Percentiles rank a stretch among this genome's conserved stretches.
Conservation (phyloP, 2,888 invertebrate genomes). For the Lithophane leautieri region DNA sequence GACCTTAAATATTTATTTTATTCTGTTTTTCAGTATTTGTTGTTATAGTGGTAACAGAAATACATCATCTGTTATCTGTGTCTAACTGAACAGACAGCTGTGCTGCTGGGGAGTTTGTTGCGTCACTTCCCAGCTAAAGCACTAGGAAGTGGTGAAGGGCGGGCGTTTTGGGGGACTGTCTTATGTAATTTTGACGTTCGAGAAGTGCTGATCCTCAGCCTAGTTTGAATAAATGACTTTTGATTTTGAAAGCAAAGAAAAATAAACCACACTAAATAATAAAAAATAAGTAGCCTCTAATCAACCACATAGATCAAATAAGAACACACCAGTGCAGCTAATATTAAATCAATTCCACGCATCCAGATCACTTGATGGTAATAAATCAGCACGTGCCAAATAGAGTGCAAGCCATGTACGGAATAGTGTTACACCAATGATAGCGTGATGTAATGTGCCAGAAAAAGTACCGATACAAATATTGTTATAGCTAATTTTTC, state of each 20-base stretch:
- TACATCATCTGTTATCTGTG: too few relatives aligned
- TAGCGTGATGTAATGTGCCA: slow-evolving; percentile 64
- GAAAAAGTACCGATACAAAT: slow-evolving; percentile 30
- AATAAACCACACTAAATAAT: not conserved
- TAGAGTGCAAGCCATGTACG: slow-evolving; percentile 75
- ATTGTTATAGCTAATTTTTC: slow-evolving; percentile 16
- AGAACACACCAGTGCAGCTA: slow-evolving; percentile 68
- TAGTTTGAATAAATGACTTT: too few relatives aligned
- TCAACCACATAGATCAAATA: slow-evolving; percentile 57
- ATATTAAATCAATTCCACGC: slow-evolving; percentile 84
- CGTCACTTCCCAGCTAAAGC: too few relatives aligned
- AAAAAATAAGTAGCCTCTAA: not conserved
- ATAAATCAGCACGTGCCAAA: slow-evolving; percentile 85
- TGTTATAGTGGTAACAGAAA: too few relatives aligned
- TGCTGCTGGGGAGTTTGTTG: too few relatives aligned
- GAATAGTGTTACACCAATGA: slow-evolving; percentile 67
- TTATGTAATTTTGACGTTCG: too few relatives aligned
- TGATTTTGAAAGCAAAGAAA: not conserved
- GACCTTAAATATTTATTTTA: too few relatives aligned
- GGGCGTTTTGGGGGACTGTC: too few relatives aligned
- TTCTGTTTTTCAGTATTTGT: too few relatives aligned
- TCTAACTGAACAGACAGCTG: too few relatives aligned
- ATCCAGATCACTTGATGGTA: slow-evolving; percentile 84
- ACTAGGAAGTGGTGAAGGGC: too few relatives aligned
- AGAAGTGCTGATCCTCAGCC: too few relatives aligned